Percentiles rank a stretch among this genome's conserved stretches.
Evolutionary conservation across 2,888 invertebrate species (phyloP).

Genomic region (Apocheima hispidaria): DNA sequence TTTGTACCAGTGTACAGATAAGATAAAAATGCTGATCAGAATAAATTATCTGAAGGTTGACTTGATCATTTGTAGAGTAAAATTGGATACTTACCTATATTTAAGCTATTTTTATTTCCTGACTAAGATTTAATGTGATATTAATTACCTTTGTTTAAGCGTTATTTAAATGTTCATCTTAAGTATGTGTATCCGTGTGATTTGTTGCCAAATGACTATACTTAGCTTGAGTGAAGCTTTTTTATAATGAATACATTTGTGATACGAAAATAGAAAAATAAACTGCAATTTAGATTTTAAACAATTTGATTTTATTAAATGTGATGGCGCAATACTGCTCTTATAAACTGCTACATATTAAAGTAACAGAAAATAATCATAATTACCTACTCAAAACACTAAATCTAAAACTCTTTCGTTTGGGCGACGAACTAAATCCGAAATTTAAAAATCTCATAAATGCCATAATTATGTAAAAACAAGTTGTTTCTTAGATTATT

Average conservation of each 20-base stretch:
- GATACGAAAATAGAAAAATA: not conserved
- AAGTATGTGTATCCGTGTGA: not conserved
- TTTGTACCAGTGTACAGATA: not conserved
- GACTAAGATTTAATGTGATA: constrained; percentile 24
- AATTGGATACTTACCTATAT: not conserved
- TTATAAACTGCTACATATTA: too few relatives aligned
- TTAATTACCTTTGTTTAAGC: constrained; percentile 14
- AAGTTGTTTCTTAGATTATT: too few relatives aligned
- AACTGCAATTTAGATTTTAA: not conserved
- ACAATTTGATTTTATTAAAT: too few relatives aligned
- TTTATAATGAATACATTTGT: not conserved
- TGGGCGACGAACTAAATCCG: too few relatives aligned
- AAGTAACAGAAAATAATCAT: too few relatives aligned
- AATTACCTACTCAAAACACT: too few relatives aligned
- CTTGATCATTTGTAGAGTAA: not conserved
- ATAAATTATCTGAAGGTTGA: not conserved
- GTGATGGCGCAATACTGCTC: not conserved
- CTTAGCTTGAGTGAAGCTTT: too few relatives aligned
- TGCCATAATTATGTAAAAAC: too few relatives aligned
- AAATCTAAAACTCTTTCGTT: too few relatives aligned
- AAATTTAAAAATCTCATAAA: too few relatives aligned
- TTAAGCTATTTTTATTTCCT: not conserved
- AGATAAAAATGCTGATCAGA: too few relatives aligned
- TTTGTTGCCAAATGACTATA: constrained; percentile 10
- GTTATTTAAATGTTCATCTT: constrained; percentile 7